These are phyloP conservation scores for Chlorospingus semifuscus DNA, from an alignment of 2,797 vertebrate species.

Conservation along the genomic window DNA sequence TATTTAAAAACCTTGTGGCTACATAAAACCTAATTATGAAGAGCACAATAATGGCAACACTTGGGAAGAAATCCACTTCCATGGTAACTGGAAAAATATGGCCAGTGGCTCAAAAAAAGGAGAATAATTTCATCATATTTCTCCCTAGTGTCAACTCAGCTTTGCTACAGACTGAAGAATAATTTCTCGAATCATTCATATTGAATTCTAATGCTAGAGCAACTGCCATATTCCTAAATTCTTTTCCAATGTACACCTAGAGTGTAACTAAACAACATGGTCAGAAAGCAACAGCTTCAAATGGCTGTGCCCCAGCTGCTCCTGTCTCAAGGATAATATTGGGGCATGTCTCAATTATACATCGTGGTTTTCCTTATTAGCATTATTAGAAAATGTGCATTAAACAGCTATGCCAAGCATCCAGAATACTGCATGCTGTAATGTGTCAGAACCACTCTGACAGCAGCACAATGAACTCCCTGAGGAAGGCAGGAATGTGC, in stretches of 20 bases:
- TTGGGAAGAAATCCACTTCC: slow-evolving; percentile 18
- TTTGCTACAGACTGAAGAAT: not conserved
- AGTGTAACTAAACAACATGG: not conserved
- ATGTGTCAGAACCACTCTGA: not conserved
- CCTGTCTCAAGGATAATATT: not conserved
- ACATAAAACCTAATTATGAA: slow-evolving; percentile 14
- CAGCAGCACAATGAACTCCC: not conserved
- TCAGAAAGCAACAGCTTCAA: not conserved
- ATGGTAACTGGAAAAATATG: slow-evolving; percentile 10
- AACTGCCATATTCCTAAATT: not conserved
- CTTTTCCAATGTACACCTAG: rapidly evolving
- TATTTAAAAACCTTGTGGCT: slow-evolving; percentile 7
- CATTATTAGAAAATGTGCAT: not conserved
- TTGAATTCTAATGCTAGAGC: not conserved
- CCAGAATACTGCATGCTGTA: not conserved
- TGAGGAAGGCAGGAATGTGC: not conserved
- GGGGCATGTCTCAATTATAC: not conserved
- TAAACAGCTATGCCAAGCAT: not conserved
- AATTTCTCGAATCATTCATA: not conserved
- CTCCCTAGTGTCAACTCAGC: not conserved
- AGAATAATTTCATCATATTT: not conserved
- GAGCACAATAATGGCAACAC: not conserved
- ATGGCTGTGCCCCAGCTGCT: not conserved
- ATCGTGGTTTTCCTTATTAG: not conserved
- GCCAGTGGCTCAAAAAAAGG: not conserved